phyloP scores from a whole-genome alignment of 2,888 invertebrate genomes.

The Stratiomys singularior region DNA sequence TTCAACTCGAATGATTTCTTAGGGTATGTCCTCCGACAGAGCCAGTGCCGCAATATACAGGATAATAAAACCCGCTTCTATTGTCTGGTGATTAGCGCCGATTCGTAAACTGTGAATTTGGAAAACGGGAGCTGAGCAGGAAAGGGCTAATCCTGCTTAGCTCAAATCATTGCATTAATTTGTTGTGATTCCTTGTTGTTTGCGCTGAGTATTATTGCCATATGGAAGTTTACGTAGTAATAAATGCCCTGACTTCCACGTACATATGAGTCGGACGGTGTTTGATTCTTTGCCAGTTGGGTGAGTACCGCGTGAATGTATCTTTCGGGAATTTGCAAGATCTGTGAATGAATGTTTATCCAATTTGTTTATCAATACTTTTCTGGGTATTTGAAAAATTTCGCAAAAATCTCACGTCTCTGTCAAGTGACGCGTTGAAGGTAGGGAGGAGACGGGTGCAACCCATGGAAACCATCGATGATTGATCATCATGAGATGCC shows the following conservation, averaged over 20 bases:
- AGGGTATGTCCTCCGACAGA: slow-evolving; percentile 1
- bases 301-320: not conserved
- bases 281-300: not conserved
- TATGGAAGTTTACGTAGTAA: slow-evolving; percentile 41
- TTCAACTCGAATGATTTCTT: slow-evolving; percentile 33
- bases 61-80: slow-evolving; percentile 31
- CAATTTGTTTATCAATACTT: slow-evolving; percentile 7
- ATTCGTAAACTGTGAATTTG: slow-evolving; percentile 17
- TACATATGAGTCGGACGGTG: not conserved
- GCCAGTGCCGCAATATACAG: slow-evolving; percentile 26
- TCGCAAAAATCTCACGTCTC: slow-evolving; percentile 42
- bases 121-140: slow-evolving; percentile 18
- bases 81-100: slow-evolving; percentile 43
- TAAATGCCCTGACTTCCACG: slow-evolving; percentile 11
- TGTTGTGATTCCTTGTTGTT: slow-evolving; percentile 46
- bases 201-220: slow-evolving; percentile 38
- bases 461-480: slow-evolving; percentile 6
- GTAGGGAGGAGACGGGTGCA: not conserved
- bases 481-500: slow-evolving; percentile 31
- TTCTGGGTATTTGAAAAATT: slow-evolving; percentile 20
- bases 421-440: slow-evolving; percentile 2
- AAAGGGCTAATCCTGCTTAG: slow-evolving; percentile 47
- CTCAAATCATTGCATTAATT: slow-evolving; percentile 46
- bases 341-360: slow-evolving; percentile 16
- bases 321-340: not conserved